Evolutionary conservation across 2,113 vertebrate genomes (phyloP).

Genomic region (Gymnogyps californianus): DNA sequence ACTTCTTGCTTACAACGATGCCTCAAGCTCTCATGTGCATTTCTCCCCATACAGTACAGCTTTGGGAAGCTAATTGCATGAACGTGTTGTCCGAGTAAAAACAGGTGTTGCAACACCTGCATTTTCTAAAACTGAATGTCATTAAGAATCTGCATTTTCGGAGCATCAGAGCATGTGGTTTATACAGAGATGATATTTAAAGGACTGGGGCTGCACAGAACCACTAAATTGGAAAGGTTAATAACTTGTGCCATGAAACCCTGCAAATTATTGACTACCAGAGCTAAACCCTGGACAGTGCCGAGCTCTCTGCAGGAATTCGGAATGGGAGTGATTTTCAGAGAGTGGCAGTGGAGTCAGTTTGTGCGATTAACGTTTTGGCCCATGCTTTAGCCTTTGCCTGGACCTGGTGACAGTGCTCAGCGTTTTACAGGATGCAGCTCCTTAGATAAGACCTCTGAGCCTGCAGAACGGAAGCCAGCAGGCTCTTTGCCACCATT

Average conservation of each 20-base stretch:
- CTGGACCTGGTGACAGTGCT: neutral
- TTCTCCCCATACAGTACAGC: neutral
- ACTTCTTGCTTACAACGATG: constrained; percentile 36
- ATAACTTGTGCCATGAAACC: neutral
- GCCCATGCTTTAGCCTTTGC: neutral
- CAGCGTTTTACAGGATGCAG: neutral
- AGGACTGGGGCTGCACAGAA: neutral
- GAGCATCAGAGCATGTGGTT: neutral
- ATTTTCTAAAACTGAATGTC: constrained; percentile 46
- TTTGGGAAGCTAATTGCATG: constrained; percentile 61
- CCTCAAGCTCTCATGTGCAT: neutral
- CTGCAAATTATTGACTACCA: neutral
- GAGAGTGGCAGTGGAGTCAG: neutral
- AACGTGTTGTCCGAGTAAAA: neutral
- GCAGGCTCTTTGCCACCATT: neutral
- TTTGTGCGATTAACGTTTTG: neutral
- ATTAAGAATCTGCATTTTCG: neutral
- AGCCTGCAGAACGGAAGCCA: neutral
- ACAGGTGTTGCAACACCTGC: constrained; percentile 73
- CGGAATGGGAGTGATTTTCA: neutral
- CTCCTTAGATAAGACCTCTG: neutral
- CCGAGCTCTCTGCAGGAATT: neutral
- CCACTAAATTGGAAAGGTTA: neutral
- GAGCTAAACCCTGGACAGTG: neutral
- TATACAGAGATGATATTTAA: neutral